Percentiles rank a stretch among this genome's conserved stretches.
Conservation (phyloP, 2,888 invertebrate species). For the Acanthoscelides obtectus region DNA sequence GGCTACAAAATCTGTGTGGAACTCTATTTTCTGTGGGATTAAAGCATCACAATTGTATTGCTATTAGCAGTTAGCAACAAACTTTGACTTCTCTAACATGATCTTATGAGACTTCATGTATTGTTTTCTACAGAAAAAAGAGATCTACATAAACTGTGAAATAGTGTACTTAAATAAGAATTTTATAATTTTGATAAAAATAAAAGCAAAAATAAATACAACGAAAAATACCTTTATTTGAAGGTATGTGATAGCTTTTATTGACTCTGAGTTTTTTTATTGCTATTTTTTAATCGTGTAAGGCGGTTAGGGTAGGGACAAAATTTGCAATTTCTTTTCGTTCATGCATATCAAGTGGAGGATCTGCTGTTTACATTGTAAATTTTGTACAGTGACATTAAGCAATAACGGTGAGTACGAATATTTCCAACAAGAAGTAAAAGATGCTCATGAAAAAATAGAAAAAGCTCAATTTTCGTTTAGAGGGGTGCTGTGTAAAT, state of each 20-base stretch:
- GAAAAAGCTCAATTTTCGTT: not conserved
- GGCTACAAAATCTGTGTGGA: not conserved
- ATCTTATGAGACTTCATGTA: not conserved
- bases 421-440: not conserved
- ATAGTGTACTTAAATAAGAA: not conserved
- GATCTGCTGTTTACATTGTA: not conserved
- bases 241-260: not conserved
- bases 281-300: not conserved
- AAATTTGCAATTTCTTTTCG: not conserved
- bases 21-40: not conserved
- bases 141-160: not conserved
- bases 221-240: not conserved
- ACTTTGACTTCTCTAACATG: too few species aligned
- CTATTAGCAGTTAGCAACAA: not conserved
- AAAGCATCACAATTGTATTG: not conserved
- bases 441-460: not conserved
- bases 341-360: not conserved
- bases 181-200: not conserved
- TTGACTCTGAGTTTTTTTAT: not conserved
- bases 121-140: not conserved
- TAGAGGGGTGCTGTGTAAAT: not conserved
- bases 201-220: not conserved
- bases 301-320: not conserved
- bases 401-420: not conserved
- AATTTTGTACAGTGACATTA: not conserved